Percentiles rank a stretch among this genome's conserved stretches.
Evolutionary conservation across 53 echinoderm and acorn worm species (phyloP).

Genomic region (Mesocentrotus franciscanus): DNA sequence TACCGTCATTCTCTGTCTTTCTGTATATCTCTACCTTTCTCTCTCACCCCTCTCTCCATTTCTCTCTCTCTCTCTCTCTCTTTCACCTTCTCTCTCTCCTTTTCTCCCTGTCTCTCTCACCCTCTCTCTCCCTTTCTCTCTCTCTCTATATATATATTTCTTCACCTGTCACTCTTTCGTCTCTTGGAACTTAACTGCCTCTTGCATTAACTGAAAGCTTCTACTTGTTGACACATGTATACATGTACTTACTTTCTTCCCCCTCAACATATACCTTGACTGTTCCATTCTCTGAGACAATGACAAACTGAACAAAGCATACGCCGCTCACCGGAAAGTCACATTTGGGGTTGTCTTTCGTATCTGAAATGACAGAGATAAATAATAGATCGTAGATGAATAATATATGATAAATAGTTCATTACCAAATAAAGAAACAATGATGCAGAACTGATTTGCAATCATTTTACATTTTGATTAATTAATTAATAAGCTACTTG

Average conservation of each 20-base stretch:
- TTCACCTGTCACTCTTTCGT: neutral
- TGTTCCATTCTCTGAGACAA: conserved; percentile 28
- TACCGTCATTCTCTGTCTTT: too few species aligned
- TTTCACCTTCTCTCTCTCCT: too few species aligned
- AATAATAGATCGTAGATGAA: too few species aligned
- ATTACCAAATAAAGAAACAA: too few species aligned
- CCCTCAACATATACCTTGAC: conserved; percentile 34
- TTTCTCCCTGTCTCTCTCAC: too few species aligned
- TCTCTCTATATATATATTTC: neutral
- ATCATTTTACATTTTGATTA: too few species aligned
- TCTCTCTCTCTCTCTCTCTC: neutral
- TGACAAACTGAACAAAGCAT: conserved; percentile 66
- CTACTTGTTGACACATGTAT: neutral
- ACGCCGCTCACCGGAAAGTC: conserved; percentile 23
- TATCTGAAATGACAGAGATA: conserved; percentile 1
- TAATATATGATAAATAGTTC: too few species aligned
- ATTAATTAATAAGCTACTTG: too few species aligned
- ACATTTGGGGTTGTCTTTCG: conserved; percentile 24
- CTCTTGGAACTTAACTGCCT: too few species aligned
- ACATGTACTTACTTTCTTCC: neutral
- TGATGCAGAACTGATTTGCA: too few species aligned
- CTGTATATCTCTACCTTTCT: neutral
- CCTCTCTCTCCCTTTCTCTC: neutral
- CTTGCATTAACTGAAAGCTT: too few species aligned
- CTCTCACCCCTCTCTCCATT: neutral